A percentile compares a stretch with the other conserved stretches of the same genome.
Conservation (phyloP, 2,888 invertebrate species). For the Encarsia formosa region DNA sequence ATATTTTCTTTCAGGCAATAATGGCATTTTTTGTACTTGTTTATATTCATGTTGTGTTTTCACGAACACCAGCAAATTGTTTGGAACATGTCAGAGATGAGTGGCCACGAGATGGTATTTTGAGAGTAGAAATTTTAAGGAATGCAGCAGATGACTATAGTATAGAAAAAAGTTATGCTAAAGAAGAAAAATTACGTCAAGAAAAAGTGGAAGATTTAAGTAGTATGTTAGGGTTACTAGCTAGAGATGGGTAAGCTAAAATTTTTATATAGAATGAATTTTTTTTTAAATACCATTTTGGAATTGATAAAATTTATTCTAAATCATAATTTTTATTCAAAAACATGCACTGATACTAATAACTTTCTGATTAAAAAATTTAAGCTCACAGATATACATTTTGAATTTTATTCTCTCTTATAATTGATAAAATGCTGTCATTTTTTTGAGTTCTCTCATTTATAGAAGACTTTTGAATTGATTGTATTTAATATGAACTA, state of each 20-base stretch:
- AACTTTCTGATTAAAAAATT: too few species aligned
- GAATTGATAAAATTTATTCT: neutral
- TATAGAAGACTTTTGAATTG: too few species aligned
- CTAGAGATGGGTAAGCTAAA: constrained; percentile 61
- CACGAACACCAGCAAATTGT: constrained; percentile 89
- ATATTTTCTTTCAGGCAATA: constrained; percentile 61
- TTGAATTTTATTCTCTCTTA: too few species aligned
- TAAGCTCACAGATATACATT: too few species aligned
- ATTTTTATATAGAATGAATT: neutral
- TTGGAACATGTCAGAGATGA: constrained; percentile 79
- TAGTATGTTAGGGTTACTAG: constrained; percentile 61
- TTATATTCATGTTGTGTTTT: constrained; percentile 93
- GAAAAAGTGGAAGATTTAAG: constrained; percentile 61
- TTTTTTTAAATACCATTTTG: neutral
- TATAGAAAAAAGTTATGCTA: constrained; percentile 78
- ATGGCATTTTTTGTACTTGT: constrained; percentile 84
- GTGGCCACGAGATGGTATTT: constrained; percentile 94
- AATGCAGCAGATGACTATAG: constrained; percentile 70
- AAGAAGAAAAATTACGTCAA: constrained; percentile 69
- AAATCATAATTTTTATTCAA: too few species aligned
- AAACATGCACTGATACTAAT: too few species aligned
- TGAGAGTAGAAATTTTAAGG: constrained; percentile 82
- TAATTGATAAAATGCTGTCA: too few species aligned
- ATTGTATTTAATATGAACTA: too few species aligned
- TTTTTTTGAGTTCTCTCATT: too few species aligned